Evolutionary conservation across 2,888 invertebrate genomes (phyloP).

Genomic region (Apodemia hepburni): DNA sequence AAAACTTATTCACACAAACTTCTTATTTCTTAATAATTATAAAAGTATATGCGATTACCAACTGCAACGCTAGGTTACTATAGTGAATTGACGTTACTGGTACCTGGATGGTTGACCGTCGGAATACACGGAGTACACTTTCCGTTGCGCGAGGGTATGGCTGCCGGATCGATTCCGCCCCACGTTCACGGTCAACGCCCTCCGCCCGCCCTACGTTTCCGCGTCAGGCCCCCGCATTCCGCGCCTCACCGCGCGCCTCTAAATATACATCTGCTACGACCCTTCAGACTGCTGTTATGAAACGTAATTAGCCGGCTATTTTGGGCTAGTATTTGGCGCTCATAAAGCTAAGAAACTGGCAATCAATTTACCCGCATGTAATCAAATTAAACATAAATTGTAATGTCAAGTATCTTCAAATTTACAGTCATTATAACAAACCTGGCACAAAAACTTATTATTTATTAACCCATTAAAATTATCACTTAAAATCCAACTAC

Average conservation of each 20-base stretch:
- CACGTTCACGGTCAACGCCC: slow-evolving; percentile 80
- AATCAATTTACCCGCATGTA: not conserved
- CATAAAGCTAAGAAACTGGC: slow-evolving; percentile 36
- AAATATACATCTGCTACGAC: slow-evolving; percentile 66
- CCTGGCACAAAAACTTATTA: no score
- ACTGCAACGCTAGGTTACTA: not conserved
- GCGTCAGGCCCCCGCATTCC: slow-evolving; percentile 54
- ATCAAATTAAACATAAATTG: not conserved
- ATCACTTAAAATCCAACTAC: not conserved
- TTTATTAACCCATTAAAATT: not conserved
- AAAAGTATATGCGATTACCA: not conserved
- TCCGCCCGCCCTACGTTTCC: slow-evolving; percentile 78
- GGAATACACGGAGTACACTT: slow-evolving; percentile 27
- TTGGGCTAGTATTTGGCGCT: slow-evolving; percentile 50
- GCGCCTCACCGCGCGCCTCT: slow-evolving; percentile 42
- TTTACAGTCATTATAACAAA: not conserved
- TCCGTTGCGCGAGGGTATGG: slow-evolving; percentile 79
- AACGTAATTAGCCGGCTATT: slow-evolving; percentile 74
- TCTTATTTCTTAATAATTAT: no score
- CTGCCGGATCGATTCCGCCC: slow-evolving; percentile 73
- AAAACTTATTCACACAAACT: no score
- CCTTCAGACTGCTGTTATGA: slow-evolving; percentile 67
- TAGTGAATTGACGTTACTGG: not conserved
- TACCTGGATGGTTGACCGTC: slow-evolving; percentile 4
- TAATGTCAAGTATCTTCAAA: not conserved